Percentiles rank a stretch among this genome's conserved stretches.
These are phyloP conservation scores for Pseudomugil tenellus DNA, from an alignment of 2,797 vertebrate species.

Conservation along the genomic window DNA sequence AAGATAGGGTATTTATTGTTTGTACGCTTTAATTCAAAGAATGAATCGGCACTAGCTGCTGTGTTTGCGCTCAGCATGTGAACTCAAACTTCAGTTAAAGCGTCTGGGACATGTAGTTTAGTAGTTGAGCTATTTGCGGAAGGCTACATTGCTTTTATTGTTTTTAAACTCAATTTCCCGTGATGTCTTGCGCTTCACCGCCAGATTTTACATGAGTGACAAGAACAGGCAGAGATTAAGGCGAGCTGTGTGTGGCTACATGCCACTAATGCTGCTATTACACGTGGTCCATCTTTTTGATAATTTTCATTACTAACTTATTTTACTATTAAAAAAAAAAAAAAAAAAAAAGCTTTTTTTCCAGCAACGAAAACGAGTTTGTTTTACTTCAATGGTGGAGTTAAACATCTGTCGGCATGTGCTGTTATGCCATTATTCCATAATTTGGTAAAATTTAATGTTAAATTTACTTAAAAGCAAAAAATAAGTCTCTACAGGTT, in stretches of 20 bases:
- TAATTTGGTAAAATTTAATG: neutral
- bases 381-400: neutral
- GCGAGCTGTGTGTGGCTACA: slow-evolving; percentile 7
- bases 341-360: neutral
- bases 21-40: slow-evolving; percentile 16
- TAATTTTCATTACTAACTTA: neutral
- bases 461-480: neutral
- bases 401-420: neutral
- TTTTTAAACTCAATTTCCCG: slow-evolving; percentile 66
- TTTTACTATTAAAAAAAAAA: neutral
- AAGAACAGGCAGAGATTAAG: slow-evolving; percentile 49
- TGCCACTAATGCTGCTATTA: slow-evolving; percentile 22
- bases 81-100: accelerated
- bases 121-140: accelerated
- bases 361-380: neutral
- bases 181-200: slow-evolving; percentile 34
- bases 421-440: too few relatives aligned
- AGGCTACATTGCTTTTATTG: accelerated
- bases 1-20: accelerated
- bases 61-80: slow-evolving; percentile 18
- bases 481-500: neutral
- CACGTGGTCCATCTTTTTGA: slow-evolving; percentile 60
- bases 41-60: slow-evolving; percentile 47
- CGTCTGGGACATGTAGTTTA: slow-evolving; percentile 78
- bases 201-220: slow-evolving; percentile 61